Conservation (phyloP, 30 jellyfish, hydroid and myxozoan species). For the Calvadosia cruxmelitensis region DNA sequence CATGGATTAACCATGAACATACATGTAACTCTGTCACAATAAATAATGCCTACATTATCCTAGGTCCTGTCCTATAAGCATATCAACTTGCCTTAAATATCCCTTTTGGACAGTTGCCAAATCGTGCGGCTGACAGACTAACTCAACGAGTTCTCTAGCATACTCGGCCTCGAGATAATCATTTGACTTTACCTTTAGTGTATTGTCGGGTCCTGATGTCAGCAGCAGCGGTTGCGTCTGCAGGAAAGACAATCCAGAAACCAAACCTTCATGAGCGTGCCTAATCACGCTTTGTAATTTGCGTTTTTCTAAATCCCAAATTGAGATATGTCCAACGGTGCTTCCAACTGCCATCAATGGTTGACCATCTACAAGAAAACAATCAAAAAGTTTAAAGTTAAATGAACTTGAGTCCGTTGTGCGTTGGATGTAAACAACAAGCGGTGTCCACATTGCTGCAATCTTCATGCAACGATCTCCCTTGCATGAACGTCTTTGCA, state of each 20-base stretch:
- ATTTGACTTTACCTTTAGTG: slow-evolving; percentile 80
- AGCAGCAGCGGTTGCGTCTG: slow-evolving; percentile 71
- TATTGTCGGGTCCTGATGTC: slow-evolving; percentile 76
- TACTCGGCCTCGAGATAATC: too few species aligned
- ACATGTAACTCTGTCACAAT: too few species aligned
- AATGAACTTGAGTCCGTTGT: neutral
- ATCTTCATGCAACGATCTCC: neutral
- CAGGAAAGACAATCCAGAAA: slow-evolving; percentile 67
- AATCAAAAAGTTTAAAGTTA: neutral
- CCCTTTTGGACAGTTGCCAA: too few species aligned
- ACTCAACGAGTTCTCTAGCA: too few species aligned
- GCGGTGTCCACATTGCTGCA: neutral
- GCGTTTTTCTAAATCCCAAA: slow-evolving; percentile 81
- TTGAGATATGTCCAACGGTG: slow-evolving; percentile 57
- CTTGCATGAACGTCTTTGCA: neutral
- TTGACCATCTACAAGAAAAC: slow-evolving; percentile 35
- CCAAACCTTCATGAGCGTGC: slow-evolving; percentile 62
- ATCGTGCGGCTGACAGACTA: too few species aligned
- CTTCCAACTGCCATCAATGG: slow-evolving; percentile 93
- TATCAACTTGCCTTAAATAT: too few species aligned
- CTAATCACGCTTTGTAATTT: slow-evolving; percentile 18
- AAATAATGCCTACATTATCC: too few species aligned
- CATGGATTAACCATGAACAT: too few species aligned
- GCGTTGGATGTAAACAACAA: too few species aligned
- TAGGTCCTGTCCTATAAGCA: too few species aligned